Evolutionary conservation across 2,797 vertebrate species (phyloP).

Genomic region (Hydrolagus colliei): DNA sequence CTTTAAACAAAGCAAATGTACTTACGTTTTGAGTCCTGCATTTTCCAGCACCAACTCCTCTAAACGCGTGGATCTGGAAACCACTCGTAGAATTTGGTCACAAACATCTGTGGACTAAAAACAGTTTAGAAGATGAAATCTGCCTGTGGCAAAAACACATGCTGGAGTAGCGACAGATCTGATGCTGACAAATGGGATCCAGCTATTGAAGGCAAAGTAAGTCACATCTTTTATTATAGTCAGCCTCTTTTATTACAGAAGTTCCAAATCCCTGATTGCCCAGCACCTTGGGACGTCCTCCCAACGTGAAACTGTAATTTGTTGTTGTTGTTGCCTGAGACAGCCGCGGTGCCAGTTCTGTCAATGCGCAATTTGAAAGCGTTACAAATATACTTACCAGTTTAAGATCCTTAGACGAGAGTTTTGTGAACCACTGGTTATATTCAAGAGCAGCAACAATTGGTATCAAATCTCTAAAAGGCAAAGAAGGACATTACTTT

Average conservation of each 20-base stretch:
- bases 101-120: constrained; percentile 84
- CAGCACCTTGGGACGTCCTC: too few relatives aligned
- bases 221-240: too few relatives aligned
- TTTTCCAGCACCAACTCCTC: constrained; percentile 90
- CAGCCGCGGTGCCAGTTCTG: too few relatives aligned
- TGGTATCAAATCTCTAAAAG: constrained; percentile 84
- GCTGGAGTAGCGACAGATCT: too few relatives aligned
- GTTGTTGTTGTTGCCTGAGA: too few relatives aligned
- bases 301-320: too few relatives aligned
- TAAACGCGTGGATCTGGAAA: constrained; percentile 78
- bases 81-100: constrained; percentile 86
- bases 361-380: too few relatives aligned
- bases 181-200: too few relatives aligned
- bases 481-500: constrained; percentile 34
- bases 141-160: neutral
- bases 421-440: constrained; percentile 95
- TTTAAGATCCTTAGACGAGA: constrained; percentile 89
- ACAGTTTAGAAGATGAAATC: constrained; percentile 40
- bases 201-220: too few relatives aligned
- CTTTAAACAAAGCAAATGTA: constrained; percentile 33
- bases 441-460: constrained; percentile 92
- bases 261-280: too few relatives aligned
- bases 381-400: constrained; percentile 66
- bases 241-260: too few relatives aligned
- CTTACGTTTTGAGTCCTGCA: constrained; percentile 87